Base-by-base conservation (phyloP, 2,113 vertebrate genomes). In the Anoplopoma fimbria region DNA sequence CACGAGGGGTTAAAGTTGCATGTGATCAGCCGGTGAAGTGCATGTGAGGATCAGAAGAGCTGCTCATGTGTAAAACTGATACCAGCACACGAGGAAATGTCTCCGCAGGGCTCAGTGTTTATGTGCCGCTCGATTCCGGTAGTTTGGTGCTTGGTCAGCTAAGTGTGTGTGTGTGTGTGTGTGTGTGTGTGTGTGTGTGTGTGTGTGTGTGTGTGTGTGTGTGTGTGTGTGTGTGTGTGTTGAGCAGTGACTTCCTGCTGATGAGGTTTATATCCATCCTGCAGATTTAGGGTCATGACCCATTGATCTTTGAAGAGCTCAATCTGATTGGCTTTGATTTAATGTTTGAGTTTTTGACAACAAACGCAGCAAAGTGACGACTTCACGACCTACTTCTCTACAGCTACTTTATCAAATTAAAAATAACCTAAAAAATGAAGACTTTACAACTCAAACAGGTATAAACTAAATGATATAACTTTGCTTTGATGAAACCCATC, bases 241-340 rank as follows among this genome's bases (percentile, higher is more conserved):
- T 34, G 69, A 81, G 69, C 40, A 3, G 31, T 4, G 6, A 57
- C 83, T 81, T 86, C 74, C 77, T 72, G 75, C 34, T 77, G 58
- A 49, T 34, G 58, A 49, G 55, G 47, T 75, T 83, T 70, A 19
- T 4, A 81, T 67, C 62, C 25, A n/a, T 63, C 40, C 62, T 58
- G 80, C 49, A 79, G 49, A 82, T 83, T 77, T 76, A 79, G 85
- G 76, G 58, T 75, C 38, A 27, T 2, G 42, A 40, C 82, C 23
- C 86, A 83, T 72, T 81, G 82, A 82, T 85, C 61, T 75, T 47
- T 75, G 81, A 79, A 74, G 57, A 55, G 53, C 36, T 42, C 40
- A 17, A 79, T 85, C 72, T 78, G 40, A 77, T 63, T 57, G 19
- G 76, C 53, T 84, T 34, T 9, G 42, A 80, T 31, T 61, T 12